Conservation (phyloP, 2,888 invertebrate genomes). For the Exephanes ischioxanthus region DNA sequence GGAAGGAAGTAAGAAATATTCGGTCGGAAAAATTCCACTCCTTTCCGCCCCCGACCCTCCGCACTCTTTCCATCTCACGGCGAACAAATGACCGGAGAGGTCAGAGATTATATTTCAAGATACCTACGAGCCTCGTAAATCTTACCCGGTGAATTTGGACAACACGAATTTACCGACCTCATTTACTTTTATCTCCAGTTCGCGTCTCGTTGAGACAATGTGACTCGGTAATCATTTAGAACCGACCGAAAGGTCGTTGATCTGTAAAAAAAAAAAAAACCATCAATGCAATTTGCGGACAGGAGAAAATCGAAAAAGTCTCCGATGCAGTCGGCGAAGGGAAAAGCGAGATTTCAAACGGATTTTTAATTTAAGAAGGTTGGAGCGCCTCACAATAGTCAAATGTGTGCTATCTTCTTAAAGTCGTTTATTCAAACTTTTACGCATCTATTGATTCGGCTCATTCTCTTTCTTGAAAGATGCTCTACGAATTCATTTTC, state of each 20-base stretch:
- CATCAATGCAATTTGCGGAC: too few relatives aligned
- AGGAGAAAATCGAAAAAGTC: too few relatives aligned
- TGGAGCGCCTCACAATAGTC: too few relatives aligned
- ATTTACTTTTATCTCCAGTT: neutral
- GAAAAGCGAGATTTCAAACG: too few relatives aligned
- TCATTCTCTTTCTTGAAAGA: too few relatives aligned
- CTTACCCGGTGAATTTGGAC: conserved; percentile 10
- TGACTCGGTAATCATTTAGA: neutral
- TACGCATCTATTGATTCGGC: too few relatives aligned
- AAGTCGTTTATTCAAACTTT: too few relatives aligned
- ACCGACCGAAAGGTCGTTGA: neutral
- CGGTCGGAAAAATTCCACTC: conserved; percentile 76
- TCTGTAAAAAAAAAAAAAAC: too few relatives aligned
- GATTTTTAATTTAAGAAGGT: too few relatives aligned
- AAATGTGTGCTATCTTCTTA: too few relatives aligned
- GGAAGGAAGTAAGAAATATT: conserved; percentile 77
- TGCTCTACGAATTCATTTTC: too few relatives aligned
- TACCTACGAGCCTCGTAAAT: conserved; percentile 11
- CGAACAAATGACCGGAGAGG: conserved; percentile 46
- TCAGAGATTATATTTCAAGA: conserved; percentile 48
- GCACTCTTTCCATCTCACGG: conserved; percentile 15
- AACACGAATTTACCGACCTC: conserved; percentile 11
- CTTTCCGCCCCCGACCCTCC: neutral
- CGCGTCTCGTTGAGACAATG: neutral
- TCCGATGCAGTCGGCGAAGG: too few relatives aligned